Evolutionary conservation across 1,140 invertebrate genomes (phyloP).

Genomic region (Arctopsyche grandis): DNA sequence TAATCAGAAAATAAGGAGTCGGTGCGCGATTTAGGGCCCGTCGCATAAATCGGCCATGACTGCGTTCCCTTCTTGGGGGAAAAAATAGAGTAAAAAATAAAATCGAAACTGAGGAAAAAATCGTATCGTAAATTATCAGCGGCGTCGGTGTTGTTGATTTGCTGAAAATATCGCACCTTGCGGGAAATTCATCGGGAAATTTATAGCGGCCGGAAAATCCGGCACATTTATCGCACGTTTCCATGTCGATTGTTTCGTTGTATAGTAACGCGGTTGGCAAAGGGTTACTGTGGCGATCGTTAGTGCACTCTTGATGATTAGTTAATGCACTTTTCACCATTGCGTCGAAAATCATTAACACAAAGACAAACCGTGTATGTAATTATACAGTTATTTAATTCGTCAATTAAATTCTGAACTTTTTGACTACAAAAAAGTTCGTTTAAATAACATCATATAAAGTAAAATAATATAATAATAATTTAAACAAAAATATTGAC

Average conservation of each 20-base stretch:
- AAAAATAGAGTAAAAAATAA: not conserved
- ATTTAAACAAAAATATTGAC: no score
- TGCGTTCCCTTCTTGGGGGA: not conserved
- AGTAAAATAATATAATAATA: no score
- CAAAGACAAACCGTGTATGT: no score
- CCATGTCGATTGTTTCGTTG: not conserved
- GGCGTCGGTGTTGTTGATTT: slow-evolving; percentile 11
- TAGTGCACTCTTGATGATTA: no score
- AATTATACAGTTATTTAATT: no score
- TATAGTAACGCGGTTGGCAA: no score
- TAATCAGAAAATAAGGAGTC: slow-evolving; percentile 10
- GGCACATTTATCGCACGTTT: not conserved
- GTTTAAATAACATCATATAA: no score
- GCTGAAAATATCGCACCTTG: slow-evolving; percentile 18
- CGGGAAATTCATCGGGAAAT: not conserved
- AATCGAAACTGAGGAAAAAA: slow-evolving; percentile 1
- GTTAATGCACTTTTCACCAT: no score
- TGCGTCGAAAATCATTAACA: no score
- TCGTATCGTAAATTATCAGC: not conserved
- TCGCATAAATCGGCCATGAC: slow-evolving; percentile 7
- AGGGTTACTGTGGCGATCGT: no score
- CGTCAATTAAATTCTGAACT: no score
- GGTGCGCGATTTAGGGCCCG: not conserved
- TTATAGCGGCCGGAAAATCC: not conserved
- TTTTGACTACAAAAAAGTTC: no score